A percentile compares a stretch with the other conserved stretches of the same genome.
Conservation (phyloP, 64 coral and sea anemone genomes). For the Astreopora myriophthalma region DNA sequence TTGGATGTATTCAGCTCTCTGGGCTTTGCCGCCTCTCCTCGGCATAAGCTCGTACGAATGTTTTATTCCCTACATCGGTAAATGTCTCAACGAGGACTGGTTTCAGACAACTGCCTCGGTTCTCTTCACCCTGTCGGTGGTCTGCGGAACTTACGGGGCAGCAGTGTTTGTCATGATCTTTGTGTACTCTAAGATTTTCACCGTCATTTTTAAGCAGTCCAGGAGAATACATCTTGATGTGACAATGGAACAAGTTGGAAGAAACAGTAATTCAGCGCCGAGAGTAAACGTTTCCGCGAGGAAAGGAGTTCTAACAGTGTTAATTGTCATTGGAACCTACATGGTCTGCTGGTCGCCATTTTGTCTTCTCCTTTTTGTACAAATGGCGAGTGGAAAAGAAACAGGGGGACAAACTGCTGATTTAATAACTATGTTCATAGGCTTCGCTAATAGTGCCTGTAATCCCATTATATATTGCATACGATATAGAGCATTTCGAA, state of each 20-base stretch:
- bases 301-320: conserved; percentile 56
- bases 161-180: conserved; percentile 58
- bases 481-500: conserved; percentile 67
- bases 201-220: conserved; percentile 22
- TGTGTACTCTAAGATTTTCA: conserved; percentile 68
- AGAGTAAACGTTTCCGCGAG: not conserved
- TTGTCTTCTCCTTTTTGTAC: conserved; percentile 72
- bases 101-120: conserved; percentile 13
- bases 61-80: conserved; percentile 84
- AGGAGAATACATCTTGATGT: conserved; percentile 17
- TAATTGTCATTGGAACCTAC: conserved; percentile 62
- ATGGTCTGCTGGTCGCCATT: conserved; percentile 79
- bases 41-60: conserved; percentile 83
- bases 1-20: conserved; percentile 68
- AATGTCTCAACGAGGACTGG: conserved; percentile 78
- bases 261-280: not conserved
- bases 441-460: conserved; percentile 82
- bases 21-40: conserved; percentile 77
- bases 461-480: conserved; percentile 87
- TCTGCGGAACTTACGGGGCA: conserved; percentile 66
- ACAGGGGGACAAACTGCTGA: conserved; percentile 19
- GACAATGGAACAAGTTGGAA: conserved; percentile 6
- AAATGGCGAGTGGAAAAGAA: conserved; percentile 50
- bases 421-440: conserved; percentile 80
- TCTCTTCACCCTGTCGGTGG: conserved; percentile 60